phyloP scores from a whole-genome alignment of 2,888 invertebrate species.

The Plemyria rubiginata region DNA sequence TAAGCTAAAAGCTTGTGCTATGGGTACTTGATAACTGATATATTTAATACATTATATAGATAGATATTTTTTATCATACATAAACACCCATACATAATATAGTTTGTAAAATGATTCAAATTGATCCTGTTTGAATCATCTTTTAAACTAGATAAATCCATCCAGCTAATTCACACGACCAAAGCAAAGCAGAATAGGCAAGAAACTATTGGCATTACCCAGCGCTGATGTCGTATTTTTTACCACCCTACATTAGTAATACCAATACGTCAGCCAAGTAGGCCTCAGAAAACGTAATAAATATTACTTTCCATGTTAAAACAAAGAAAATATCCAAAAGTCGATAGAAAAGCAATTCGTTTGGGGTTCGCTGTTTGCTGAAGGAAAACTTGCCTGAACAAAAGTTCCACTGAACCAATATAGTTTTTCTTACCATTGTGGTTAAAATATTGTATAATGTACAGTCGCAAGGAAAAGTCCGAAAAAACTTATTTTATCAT shows the following conservation, averaged over 20 bases:
- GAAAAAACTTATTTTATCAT: no score
- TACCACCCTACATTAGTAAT: neutral
- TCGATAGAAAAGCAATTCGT: slow-evolving; percentile 44
- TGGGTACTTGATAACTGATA: no score
- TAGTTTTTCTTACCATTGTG: slow-evolving; percentile 24
- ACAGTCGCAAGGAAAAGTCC: slow-evolving; percentile 1
- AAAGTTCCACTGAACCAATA: slow-evolving; percentile 35
- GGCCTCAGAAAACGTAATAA: neutral
- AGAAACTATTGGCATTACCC: no score
- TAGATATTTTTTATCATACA: no score
- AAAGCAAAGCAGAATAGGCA: no score
- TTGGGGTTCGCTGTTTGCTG: slow-evolving; percentile 47
- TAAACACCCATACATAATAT: no score
- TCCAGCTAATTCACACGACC: no score
- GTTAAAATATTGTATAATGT: slow-evolving; percentile 13
- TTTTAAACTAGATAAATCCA: no score
- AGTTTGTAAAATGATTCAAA: no score
- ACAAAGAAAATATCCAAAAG: slow-evolving; percentile 28
- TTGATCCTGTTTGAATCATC: no score
- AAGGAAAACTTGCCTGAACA: slow-evolving; percentile 34
- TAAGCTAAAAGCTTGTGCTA: no score
- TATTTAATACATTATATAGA: no score
- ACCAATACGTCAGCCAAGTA: neutral
- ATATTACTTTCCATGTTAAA: slow-evolving; percentile 16
- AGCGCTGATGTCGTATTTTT: neutral